Evolutionary conservation across 2,888 invertebrate genomes (phyloP).

Genomic region (Drosophila engyochracea): DNA sequence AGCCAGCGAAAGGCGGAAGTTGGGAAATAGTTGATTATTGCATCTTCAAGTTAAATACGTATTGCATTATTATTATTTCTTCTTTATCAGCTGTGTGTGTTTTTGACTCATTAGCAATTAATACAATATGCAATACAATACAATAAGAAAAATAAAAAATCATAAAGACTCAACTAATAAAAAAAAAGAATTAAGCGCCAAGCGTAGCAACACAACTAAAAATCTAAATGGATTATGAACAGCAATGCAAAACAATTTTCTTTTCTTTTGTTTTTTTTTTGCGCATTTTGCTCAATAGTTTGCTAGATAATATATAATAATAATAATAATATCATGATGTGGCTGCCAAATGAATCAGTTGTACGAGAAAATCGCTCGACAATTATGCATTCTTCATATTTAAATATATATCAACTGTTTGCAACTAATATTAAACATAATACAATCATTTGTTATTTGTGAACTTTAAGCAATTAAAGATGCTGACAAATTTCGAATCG

Average conservation of each 20-base stretch:
- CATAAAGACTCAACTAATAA: conserved; percentile 8
- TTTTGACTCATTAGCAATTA: conserved; percentile 14
- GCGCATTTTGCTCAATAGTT: conserved; percentile 2
- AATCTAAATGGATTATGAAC: conserved; percentile 17
- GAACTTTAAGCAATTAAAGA: background rate
- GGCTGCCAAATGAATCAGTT: conserved; percentile 10
- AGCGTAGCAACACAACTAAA: conserved; percentile 31
- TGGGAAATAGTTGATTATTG: conserved; percentile 12
- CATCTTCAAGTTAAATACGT: conserved; percentile 18
- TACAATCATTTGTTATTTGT: background rate
- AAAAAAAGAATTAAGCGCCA: conserved; percentile 6
- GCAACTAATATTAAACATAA: background rate
- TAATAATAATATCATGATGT: conserved; percentile 8
- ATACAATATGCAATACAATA: conserved; percentile 29
- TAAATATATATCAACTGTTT: too few relatives aligned
- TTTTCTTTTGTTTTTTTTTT: background rate
- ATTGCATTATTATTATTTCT: conserved; percentile 4
- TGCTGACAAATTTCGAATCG: background rate
- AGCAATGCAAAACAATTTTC: conserved; percentile 11
- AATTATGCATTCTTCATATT: background rate
- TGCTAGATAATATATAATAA: conserved; percentile 14
- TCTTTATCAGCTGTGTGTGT: background rate
- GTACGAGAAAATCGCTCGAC: background rate
- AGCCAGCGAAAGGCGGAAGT: background rate
- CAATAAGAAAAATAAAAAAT: conserved; percentile 4